Evolutionary conservation across 2,797 vertebrate genomes (phyloP).

Genomic region (Semotilus atromaculatus): DNA sequence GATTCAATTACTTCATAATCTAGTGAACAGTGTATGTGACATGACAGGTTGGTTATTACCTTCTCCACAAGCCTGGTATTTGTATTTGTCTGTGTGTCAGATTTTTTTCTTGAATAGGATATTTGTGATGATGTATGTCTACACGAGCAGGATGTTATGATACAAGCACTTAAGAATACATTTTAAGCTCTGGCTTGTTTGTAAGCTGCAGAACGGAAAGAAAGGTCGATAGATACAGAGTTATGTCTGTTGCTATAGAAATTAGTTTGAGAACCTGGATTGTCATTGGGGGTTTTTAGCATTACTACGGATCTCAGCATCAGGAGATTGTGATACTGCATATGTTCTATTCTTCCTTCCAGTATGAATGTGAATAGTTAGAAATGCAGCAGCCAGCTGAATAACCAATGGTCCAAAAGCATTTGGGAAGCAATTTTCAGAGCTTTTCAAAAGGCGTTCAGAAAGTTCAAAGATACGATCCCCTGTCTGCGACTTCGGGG

Average conservation of each 20-base stretch:
- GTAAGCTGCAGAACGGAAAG: not conserved
- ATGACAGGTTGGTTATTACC: slow-evolving; percentile 60
- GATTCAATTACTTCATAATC: slow-evolving; percentile 58
- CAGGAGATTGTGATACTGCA: not conserved
- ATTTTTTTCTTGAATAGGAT: slow-evolving; percentile 37
- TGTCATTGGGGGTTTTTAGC: slow-evolving; percentile 17
- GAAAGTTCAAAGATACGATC: slow-evolving; percentile 25
- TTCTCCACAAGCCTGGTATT: slow-evolving; percentile 53
- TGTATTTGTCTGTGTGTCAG: slow-evolving; percentile 52
- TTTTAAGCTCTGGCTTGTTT: slow-evolving; percentile 40
- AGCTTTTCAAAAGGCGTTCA: slow-evolving; percentile 32
- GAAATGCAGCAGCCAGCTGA: slow-evolving; percentile 15
- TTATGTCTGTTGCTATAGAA: slow-evolving; percentile 13
- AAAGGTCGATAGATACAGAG: slow-evolving; percentile 16
- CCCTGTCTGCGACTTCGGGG: slow-evolving; percentile 9
- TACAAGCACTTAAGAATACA: slow-evolving; percentile 42
- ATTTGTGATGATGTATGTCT: slow-evolving; percentile 46
- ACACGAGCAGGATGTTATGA: slow-evolving; percentile 28
- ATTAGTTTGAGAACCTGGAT: slow-evolving; percentile 16
- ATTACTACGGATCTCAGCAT: not conserved
- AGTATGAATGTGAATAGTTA: not conserved
- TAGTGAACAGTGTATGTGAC: slow-evolving; percentile 54
- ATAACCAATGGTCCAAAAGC: slow-evolving; percentile 38
- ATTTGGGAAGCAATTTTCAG: slow-evolving; percentile 41
- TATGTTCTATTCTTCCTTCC: slow-evolving; percentile 8